These are phyloP conservation scores for Halictus ligatus DNA, from an alignment of 2,888 invertebrate species.

Conservation along the genomic window DNA sequence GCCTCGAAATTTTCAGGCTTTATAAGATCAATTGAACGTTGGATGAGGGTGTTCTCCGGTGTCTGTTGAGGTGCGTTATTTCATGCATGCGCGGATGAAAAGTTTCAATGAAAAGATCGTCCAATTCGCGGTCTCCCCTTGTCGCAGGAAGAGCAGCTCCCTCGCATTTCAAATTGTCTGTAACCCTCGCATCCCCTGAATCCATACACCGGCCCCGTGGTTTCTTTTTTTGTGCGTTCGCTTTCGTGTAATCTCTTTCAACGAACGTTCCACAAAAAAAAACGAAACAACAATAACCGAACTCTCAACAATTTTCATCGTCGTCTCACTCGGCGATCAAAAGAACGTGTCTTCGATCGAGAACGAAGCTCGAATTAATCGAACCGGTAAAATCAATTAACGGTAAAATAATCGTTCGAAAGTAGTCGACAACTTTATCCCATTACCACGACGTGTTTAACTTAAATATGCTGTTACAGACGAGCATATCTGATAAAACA, in stretches of 20 bases:
- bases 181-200: background rate
- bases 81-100: background rate
- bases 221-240: background rate
- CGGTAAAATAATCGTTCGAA: too few species aligned
- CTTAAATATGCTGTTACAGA: too few species aligned
- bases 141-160: background rate
- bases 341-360: background rate
- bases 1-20: background rate
- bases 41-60: background rate
- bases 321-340: background rate
- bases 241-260: background rate
- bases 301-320: background rate
- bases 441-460: too few species aligned
- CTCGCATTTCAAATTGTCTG: background rate
- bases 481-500: too few species aligned
- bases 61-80: background rate
- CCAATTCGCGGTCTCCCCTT: background rate
- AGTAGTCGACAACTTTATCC: too few species aligned
- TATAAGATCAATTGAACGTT: background rate
- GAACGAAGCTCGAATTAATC: background rate
- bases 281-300: background rate
- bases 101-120: constrained; percentile 8
- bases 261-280: background rate
- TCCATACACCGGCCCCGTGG: background rate
- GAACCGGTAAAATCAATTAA: background rate